A percentile compares a stretch with the other conserved stretches of the same genome.
phyloP scores from a whole-genome alignment of 1,140 invertebrate genomes.

The Holotrichia oblita region DNA sequence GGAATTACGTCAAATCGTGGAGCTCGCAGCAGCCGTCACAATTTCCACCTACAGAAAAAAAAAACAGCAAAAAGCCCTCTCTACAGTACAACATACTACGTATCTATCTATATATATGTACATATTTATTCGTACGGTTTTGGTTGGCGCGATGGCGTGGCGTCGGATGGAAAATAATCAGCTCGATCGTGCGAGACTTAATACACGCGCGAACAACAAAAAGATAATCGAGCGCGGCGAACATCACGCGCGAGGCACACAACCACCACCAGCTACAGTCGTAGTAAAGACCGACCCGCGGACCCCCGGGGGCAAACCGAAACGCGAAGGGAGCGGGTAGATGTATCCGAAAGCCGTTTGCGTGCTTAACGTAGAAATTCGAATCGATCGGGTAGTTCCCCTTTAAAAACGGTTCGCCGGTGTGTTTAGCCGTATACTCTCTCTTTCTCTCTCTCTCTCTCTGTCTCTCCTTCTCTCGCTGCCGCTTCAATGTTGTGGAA shows the following conservation, averaged over 20 bases:
- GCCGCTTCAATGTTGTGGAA: not conserved
- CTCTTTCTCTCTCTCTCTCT: too few species aligned
- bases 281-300: not conserved
- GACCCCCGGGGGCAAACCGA: not conserved
- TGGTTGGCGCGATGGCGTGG: not conserved
- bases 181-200: slow-evolving; percentile 29
- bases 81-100: too few species aligned
- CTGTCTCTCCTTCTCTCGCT: not conserved
- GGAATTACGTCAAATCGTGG: too few species aligned
- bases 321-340: not conserved
- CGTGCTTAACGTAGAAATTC: not conserved
- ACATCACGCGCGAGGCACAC: not conserved
- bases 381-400: slow-evolving; percentile 3
- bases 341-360: not conserved
- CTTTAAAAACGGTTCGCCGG: not conserved
- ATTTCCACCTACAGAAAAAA: too few species aligned
- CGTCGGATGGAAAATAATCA: slow-evolving; percentile 35
- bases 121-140: too few species aligned
- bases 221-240: slow-evolving; percentile 27
- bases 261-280: not conserved
- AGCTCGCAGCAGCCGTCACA: too few species aligned
- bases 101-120: too few species aligned
- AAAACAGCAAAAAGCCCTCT: too few species aligned
- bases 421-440: not conserved
- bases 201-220: slow-evolving; percentile 34